Percentiles rank a stretch among this genome's conserved stretches.
These are phyloP conservation scores for Xerus rutilus DNA, from an alignment of 2,797 vertebrate species.

Conservation along the genomic window DNA sequence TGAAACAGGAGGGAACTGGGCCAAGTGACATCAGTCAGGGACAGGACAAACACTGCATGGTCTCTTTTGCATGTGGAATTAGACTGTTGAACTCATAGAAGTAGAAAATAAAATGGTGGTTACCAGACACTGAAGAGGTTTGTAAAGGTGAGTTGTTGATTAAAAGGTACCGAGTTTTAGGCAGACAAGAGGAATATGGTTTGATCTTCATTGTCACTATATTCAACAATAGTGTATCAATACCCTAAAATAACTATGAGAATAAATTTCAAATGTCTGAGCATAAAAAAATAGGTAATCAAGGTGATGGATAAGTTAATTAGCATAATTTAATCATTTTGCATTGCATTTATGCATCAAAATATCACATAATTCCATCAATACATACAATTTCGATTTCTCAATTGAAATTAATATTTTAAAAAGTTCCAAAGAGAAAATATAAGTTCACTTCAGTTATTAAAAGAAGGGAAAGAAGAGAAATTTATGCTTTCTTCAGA, in stretches of 20 bases:
- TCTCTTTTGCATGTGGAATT: not conserved
- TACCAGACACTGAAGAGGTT: not conserved
- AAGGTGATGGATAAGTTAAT: not conserved
- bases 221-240: not conserved
- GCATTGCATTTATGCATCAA: not conserved
- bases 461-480: not conserved
- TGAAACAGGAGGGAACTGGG: not conserved
- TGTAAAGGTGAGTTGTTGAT: no score
- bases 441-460: not conserved
- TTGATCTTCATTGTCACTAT: not conserved
- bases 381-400: not conserved
- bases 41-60: not conserved
- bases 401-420: not conserved
- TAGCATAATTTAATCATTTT: not conserved
- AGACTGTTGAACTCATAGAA: not conserved
- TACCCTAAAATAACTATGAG: not conserved
- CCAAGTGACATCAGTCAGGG: not conserved
- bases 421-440: not conserved
- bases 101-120: not conserved
- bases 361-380: not conserved
- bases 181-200: not conserved
- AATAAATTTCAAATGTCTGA: not conserved
- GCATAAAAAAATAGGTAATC: not conserved
- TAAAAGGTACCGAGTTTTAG: not conserved
- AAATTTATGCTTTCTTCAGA: not conserved